Evolutionary conservation across 1,140 invertebrate species (phyloP).

Genomic region (Cydia fagiglandana): DNA sequence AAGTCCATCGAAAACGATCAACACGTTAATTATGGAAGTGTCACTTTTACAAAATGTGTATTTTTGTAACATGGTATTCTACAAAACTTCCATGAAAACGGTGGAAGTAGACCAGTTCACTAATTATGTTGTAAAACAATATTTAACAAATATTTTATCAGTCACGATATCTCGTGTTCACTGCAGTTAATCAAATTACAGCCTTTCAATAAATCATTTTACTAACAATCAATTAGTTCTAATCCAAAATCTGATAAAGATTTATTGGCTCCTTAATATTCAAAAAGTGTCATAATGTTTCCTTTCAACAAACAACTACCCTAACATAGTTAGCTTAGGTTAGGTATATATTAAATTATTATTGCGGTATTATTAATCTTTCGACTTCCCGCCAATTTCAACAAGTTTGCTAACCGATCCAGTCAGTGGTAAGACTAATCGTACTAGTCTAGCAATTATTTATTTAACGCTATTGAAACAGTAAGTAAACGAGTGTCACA

Average conservation of each 20-base stretch:
- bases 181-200: background rate
- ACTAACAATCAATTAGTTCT: constrained; percentile 6
- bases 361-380: constrained; percentile 16
- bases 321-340: background rate
- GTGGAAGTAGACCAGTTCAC: too few relatives aligned
- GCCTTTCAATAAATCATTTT: constrained; percentile 7
- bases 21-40: too few relatives aligned
- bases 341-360: background rate
- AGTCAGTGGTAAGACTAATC: background rate
- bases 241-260: background rate
- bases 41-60: too few relatives aligned
- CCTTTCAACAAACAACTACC: background rate
- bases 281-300: background rate
- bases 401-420: constrained; percentile 6
- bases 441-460: background rate
- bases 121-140: background rate
- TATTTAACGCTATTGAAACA: background rate
- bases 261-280: background rate
- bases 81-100: too few relatives aligned
- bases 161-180: background rate
- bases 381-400: constrained; percentile 24
- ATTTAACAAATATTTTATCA: background rate
- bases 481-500: background rate
- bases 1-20: too few relatives aligned
- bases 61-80: too few relatives aligned